Conservation (phyloP, 1,140 invertebrate genomes). For the Ganaspis sp. region DNA sequence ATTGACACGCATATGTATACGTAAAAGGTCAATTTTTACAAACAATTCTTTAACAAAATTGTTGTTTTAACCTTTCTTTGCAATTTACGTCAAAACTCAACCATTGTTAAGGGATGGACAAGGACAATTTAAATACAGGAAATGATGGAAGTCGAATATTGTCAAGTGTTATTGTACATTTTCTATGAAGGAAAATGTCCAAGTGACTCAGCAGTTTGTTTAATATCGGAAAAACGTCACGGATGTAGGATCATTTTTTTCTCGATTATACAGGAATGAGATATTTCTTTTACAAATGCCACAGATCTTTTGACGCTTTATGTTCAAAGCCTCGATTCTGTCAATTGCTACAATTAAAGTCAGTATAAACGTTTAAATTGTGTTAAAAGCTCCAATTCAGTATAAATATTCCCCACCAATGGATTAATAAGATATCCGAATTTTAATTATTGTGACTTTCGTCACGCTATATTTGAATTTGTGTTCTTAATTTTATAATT, state of each 20-base stretch:
- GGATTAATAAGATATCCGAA: too few species aligned
- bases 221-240: slow-evolving; percentile 5
- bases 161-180: slow-evolving; percentile 4
- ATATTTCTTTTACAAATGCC: slow-evolving; percentile 6
- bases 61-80: background rate
- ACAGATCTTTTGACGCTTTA: background rate
- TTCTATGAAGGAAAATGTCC: slow-evolving; percentile 3
- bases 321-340: background rate
- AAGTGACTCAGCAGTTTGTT: slow-evolving; percentile 1
- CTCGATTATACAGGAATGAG: background rate
- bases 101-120: background rate
- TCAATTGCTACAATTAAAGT: slow-evolving; percentile 2
- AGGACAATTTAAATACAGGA: background rate
- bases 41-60: too few species aligned
- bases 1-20: too few species aligned
- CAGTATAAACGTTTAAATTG: background rate
- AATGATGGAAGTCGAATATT: background rate
- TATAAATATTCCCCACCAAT: too few species aligned
- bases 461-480: too few species aligned
- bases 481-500: too few species aligned
- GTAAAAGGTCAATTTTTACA: too few species aligned
- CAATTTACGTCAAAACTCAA: background rate
- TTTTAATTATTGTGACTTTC: too few species aligned
- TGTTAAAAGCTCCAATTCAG: too few species aligned
- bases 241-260: slow-evolving; percentile 10